These are phyloP conservation scores for Tympanoctomys barrerae DNA, from an alignment of 2,797 vertebrate genomes.

Conservation along the genomic window DNA sequence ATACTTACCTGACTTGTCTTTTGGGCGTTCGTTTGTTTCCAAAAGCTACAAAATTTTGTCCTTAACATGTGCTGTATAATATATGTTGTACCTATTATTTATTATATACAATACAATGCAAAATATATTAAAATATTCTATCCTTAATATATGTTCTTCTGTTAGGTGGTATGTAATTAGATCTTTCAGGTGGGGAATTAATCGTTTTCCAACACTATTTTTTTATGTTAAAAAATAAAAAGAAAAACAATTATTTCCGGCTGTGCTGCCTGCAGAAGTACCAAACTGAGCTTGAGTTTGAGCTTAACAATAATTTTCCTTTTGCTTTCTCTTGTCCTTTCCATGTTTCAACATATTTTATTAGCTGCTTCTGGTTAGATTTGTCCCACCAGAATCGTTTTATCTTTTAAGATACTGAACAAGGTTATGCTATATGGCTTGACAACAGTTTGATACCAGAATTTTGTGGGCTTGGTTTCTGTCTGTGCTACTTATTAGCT, in stretches of 20 bases:
- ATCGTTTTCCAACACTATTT: neutral
- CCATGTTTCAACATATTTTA: neutral
- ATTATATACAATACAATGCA: neutral
- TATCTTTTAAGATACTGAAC: neutral
- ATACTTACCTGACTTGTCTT: neutral
- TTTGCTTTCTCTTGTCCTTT: neutral
- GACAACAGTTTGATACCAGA: neutral
- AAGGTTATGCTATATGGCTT: neutral
- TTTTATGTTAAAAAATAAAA: neutral
- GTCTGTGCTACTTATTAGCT: neutral
- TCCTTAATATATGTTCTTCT: neutral
- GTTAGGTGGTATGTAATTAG: conserved; percentile 26
- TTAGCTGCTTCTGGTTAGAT: neutral
- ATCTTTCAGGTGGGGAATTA: neutral
- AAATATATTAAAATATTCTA: neutral
- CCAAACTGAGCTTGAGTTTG: neutral
- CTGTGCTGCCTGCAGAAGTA: neutral
- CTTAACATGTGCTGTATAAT: neutral
- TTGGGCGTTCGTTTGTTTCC: neutral
- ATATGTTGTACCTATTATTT: neutral
- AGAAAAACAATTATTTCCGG: neutral
- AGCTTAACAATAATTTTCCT: neutral
- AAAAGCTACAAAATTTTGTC: conserved; percentile 6
- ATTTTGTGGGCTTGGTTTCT: neutral
- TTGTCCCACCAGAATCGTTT: neutral